These are phyloP conservation scores for Chrysogorgia sp. DNA, from an alignment of 92 coral and sea anemone genomes.

Conservation along the genomic window DNA sequence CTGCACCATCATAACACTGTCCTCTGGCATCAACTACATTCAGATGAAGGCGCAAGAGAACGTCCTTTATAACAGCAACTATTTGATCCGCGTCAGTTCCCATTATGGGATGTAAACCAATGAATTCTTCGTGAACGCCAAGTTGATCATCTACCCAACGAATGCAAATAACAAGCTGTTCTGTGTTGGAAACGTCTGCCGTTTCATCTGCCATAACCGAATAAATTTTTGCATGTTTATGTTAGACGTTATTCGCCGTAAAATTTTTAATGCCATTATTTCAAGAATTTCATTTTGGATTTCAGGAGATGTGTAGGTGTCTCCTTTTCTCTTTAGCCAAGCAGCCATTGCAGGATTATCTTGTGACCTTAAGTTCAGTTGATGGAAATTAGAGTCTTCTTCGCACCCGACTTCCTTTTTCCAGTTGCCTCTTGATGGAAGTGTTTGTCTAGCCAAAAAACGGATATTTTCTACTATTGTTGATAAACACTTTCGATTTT, in stretches of 20 bases:
- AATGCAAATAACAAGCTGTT: constrained; percentile 61
- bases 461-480: constrained; percentile 48
- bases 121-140: constrained; percentile 52
- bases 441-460: constrained; percentile 52
- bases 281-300: constrained; percentile 61
- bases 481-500: constrained; percentile 47
- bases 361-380: constrained; percentile 44
- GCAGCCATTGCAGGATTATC: constrained; percentile 47
- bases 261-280: constrained; percentile 34
- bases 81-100: constrained; percentile 52
- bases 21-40: constrained; percentile 54
- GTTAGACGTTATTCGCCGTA: constrained; percentile 39
- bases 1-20: constrained; percentile 63
- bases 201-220: constrained; percentile 70
- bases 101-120: constrained; percentile 47
- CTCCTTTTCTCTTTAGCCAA: constrained; percentile 52
- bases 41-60: constrained; percentile 33
- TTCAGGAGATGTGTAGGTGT: constrained; percentile 55
- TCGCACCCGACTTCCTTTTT: constrained; percentile 40
- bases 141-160: constrained; percentile 58
- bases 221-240: constrained; percentile 40
- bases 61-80: constrained; percentile 38
- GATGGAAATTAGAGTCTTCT: constrained; percentile 58
- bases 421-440: constrained; percentile 59
- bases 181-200: constrained; percentile 59